A percentile compares a stretch with the other conserved stretches of the same genome.
Conservation (phyloP, 2,113 vertebrate genomes). For the Bos indicus region DNA sequence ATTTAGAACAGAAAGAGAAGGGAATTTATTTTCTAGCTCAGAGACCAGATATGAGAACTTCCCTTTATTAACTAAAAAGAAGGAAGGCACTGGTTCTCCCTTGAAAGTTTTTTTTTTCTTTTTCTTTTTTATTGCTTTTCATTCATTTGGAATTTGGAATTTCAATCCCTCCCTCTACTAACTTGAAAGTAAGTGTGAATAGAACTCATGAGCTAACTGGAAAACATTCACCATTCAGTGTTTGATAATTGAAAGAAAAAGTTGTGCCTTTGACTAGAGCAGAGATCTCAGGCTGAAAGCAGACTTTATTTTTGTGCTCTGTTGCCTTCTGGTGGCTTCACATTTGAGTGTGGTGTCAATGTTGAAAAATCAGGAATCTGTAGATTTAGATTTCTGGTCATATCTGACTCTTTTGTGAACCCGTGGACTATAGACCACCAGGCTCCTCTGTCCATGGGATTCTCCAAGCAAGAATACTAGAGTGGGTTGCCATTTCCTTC, state of each 20-base stretch:
- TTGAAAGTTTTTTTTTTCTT: background rate
- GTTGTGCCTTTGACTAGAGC: background rate
- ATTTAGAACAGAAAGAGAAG: background rate
- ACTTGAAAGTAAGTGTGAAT: background rate
- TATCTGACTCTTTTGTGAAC: background rate
- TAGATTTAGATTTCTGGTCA: background rate
- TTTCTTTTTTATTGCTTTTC: background rate
- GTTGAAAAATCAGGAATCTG: background rate
- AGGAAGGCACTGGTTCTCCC: background rate
- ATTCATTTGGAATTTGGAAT: background rate
- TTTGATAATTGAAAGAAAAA: too few species aligned
- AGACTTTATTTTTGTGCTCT: background rate
- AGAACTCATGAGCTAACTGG: background rate
- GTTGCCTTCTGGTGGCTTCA: background rate
- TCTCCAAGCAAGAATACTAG: background rate
- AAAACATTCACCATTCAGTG: background rate
- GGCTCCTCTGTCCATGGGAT: background rate
- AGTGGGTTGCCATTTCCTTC: background rate
- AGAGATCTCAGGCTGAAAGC: background rate
- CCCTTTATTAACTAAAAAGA: background rate
- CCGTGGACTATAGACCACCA: background rate
- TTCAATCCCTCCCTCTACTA: background rate
- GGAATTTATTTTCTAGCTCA: background rate
- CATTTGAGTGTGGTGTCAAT: background rate
- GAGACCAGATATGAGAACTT: background rate